Percentiles rank a stretch among this genome's conserved stretches.
Evolutionary conservation across 2,113 vertebrate species (phyloP).

Genomic region (Nyctibius bracteatus): DNA sequence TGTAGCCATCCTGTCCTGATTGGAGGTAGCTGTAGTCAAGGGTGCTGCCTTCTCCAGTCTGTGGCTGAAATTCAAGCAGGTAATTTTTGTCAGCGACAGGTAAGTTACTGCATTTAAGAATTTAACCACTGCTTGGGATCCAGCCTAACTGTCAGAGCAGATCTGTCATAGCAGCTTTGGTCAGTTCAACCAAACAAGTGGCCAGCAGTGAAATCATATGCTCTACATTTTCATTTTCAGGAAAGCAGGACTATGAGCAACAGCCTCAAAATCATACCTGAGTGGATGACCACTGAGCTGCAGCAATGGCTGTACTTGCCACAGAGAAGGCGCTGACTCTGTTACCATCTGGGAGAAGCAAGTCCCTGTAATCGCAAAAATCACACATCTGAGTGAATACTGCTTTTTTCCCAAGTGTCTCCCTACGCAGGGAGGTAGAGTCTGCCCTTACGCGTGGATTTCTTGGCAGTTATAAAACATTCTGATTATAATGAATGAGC

Average conservation of each 20-base stretch:
- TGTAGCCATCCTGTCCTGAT: conserved; percentile 84
- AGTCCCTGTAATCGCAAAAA: conserved; percentile 80
- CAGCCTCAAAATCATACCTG: conserved; percentile 77
- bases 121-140: not conserved
- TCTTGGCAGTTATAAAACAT: not conserved
- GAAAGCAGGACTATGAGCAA: not conserved
- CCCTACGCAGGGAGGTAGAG: not conserved
- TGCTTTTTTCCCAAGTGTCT: not conserved
- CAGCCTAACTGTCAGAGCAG: not conserved
- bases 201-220: not conserved
- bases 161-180: not conserved
- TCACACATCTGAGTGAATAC: not conserved
- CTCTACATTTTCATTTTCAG: not conserved
- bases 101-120: not conserved
- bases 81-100: not conserved
- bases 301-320: conserved; percentile 96
- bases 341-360: conserved; percentile 93
- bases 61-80: conserved; percentile 73
- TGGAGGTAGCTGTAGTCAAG: conserved; percentile 89
- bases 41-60: conserved; percentile 82
- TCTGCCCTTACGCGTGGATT: not conserved
- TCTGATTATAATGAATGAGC: not conserved
- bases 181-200: not conserved
- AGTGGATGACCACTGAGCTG: conserved; percentile 97
- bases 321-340: conserved; percentile 96